Evolutionary conservation across 2,888 invertebrate species (phyloP).

Genomic region (Cyaniris semiargus): DNA sequence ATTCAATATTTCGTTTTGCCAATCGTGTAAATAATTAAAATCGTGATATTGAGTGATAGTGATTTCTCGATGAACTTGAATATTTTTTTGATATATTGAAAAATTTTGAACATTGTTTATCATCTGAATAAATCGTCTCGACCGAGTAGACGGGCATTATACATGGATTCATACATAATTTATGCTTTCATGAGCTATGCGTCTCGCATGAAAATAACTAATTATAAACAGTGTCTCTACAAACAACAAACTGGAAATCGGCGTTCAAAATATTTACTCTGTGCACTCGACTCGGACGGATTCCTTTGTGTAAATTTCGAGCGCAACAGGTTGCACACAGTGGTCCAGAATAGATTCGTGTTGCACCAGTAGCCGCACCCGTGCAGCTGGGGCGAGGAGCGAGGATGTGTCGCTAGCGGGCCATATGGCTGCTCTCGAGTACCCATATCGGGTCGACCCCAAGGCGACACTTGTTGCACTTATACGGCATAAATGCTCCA

Average conservation of each 20-base stretch:
- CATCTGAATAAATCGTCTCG: slow-evolving; percentile 22
- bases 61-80: background rate
- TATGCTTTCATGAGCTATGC: slow-evolving; percentile 32
- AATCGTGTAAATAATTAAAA: background rate
- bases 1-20: slow-evolving; percentile 34
- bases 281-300: background rate
- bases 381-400: slow-evolving; percentile 57
- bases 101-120: background rate
- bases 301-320: slow-evolving; percentile 29
- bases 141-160: slow-evolving; percentile 31
- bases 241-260: slow-evolving; percentile 25
- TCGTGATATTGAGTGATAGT: slow-evolving; percentile 9
- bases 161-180: slow-evolving; percentile 37
- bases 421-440: slow-evolving; percentile 73
- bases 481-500: slow-evolving; percentile 77
- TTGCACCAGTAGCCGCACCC: slow-evolving; percentile 47
- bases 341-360: slow-evolving; percentile 53
- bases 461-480: slow-evolving; percentile 80
- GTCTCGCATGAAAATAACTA: slow-evolving; percentile 26
- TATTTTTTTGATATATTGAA: background rate
- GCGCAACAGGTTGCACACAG: slow-evolving; percentile 39
- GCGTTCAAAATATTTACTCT: slow-evolving; percentile 28
- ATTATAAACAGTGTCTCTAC: slow-evolving; percentile 29
- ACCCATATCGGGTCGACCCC: slow-evolving; percentile 74
- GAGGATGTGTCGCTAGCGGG: slow-evolving; percentile 69